Conservation (phyloP, 2,888 invertebrate species). For the Aphidoletes aphidimyza region DNA sequence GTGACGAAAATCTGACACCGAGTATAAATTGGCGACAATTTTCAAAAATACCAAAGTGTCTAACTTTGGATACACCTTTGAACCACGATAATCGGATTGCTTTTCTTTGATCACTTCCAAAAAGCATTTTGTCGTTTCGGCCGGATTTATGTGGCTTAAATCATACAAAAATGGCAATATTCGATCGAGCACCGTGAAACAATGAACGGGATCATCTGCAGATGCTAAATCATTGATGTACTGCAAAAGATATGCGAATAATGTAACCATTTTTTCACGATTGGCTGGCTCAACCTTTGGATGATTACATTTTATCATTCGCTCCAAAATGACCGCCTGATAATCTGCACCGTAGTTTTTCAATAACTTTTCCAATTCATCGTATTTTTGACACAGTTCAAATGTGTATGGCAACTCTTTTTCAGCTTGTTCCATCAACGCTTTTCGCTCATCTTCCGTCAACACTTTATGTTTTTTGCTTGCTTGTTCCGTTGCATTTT, state of each 20-base stretch:
- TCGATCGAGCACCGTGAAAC: conserved; percentile 72
- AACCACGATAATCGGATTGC: conserved; percentile 72
- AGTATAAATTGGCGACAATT: conserved; percentile 80
- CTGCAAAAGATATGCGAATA: conserved; percentile 83
- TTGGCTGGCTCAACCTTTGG: conserved; percentile 82
- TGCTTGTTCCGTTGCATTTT: too few relatives aligned
- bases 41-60: conserved; percentile 85
- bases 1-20: conserved; percentile 91
- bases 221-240: conserved; percentile 77
- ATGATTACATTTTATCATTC: conserved; percentile 89
- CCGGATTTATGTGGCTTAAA: conserved; percentile 77
- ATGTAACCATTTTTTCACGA: conserved; percentile 76
- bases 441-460: conserved; percentile 40
- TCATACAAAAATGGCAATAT: conserved; percentile 73
- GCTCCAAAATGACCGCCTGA: conserved; percentile 78
- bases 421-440: conserved; percentile 63
- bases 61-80: conserved; percentile 73
- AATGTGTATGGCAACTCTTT: conserved; percentile 72
- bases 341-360: conserved; percentile 70
- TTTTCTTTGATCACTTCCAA: conserved; percentile 80
- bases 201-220: conserved; percentile 65
- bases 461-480: conserved; percentile 58
- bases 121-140: conserved; percentile 74
- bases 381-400: conserved; percentile 72
- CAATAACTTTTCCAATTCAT: conserved; percentile 73